Conservation (phyloP, 2,113 vertebrate genomes). For the Chloebia gouldiae region DNA sequence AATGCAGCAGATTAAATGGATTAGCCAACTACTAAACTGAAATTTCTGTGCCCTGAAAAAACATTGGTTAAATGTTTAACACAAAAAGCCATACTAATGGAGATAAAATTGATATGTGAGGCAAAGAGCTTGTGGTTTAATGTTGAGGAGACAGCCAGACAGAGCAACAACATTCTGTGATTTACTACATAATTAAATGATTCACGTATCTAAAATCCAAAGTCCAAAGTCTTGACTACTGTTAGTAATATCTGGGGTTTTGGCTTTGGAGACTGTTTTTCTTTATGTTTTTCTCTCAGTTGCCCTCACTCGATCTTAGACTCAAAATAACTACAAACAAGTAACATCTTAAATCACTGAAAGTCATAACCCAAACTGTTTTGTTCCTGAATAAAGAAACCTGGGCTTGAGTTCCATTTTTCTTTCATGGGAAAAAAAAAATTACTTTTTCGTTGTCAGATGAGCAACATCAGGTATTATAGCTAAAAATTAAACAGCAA, state of each 20-base stretch:
- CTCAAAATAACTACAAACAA: neutral
- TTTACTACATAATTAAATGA: neutral
- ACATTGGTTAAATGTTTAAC: neutral
- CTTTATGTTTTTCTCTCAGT: neutral
- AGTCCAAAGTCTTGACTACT: neutral
- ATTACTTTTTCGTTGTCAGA: neutral
- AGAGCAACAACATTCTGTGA: neutral
- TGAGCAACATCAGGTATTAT: neutral
- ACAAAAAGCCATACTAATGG: neutral
- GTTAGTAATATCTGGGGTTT: neutral
- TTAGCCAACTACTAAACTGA: neutral
- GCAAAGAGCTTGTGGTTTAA: neutral
- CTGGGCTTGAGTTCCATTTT: neutral
- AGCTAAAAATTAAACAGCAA: neutral
- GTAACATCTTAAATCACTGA: neutral
- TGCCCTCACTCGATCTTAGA: accelerated
- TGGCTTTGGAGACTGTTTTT: neutral
- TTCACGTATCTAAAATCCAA: neutral
- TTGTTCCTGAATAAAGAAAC: neutral
- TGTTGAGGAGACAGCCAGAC: neutral
- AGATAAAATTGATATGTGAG: neutral
- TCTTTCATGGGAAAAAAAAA: neutral
- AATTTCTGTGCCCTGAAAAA: neutral
- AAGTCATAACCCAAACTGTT: neutral
- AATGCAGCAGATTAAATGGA: neutral